Percentiles rank a stretch among this genome's conserved stretches.
phyloP scores from a whole-genome alignment of 2,113 vertebrate genomes.

The Trogon surrucura region DNA sequence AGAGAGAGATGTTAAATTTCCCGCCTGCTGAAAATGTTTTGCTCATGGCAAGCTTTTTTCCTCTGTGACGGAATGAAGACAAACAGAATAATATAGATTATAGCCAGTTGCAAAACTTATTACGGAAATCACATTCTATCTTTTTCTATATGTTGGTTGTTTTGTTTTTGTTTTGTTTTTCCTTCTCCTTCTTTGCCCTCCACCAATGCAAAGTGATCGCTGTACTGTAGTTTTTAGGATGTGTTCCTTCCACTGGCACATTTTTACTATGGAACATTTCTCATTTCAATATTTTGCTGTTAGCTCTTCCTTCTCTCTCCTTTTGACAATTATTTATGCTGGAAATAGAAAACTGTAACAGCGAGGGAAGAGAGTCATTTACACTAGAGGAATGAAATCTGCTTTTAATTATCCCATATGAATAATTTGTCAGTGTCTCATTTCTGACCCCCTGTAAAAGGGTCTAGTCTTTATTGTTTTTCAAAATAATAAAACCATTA shows the following conservation, averaged over 20 bases:
- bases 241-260: background rate
- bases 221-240: background rate
- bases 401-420: background rate
- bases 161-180: too few relatives aligned
- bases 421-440: background rate
- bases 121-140: background rate
- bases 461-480: background rate
- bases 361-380: background rate
- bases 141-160: background rate
- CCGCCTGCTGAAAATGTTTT: background rate
- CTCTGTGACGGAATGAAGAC: background rate
- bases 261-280: background rate
- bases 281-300: background rate
- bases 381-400: background rate
- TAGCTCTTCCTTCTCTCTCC: background rate
- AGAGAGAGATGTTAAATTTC: background rate
- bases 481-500: background rate
- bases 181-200: rapidly evolving
- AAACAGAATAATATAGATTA: background rate
- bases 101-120: background rate
- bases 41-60: background rate
- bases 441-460: background rate
- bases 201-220: rapidly evolving
- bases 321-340: background rate
- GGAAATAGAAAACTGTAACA: background rate